Percentiles rank a stretch among this genome's conserved stretches.
Evolutionary conservation across 1,140 invertebrate species (phyloP).

Genomic region (Aphaenogaster rudis): DNA sequence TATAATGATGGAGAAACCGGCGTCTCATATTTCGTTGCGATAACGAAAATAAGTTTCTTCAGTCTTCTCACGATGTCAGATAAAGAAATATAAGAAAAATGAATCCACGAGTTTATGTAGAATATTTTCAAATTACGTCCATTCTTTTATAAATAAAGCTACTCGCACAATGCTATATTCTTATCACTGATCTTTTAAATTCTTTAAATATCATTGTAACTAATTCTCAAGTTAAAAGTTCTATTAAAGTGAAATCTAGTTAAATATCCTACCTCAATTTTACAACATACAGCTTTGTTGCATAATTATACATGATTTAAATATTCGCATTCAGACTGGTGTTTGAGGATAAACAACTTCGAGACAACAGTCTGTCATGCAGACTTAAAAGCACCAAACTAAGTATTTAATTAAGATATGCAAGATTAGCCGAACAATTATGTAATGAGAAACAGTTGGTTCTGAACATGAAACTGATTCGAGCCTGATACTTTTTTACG

Average conservation of each 20-base stretch:
- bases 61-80: background rate
- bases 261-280: conserved; percentile 17
- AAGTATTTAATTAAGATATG: background rate
- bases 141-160: background rate
- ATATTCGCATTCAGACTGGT: background rate
- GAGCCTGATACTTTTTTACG: background rate
- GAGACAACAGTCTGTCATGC: background rate
- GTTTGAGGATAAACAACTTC: conserved; percentile 16
- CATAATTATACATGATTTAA: background rate
- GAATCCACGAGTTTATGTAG: background rate
- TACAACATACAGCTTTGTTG: background rate
- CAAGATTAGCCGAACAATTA: background rate
- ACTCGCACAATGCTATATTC: background rate
- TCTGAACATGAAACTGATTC: background rate
- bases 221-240: background rate
- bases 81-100: conserved; percentile 3
- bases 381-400: background rate
- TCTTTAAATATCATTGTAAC: background rate
- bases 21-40: conserved; percentile 3
- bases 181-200: background rate
- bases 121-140: conserved; percentile 10
- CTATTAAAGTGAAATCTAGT: background rate
- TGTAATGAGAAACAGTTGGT: background rate
- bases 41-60: conserved; percentile 1
- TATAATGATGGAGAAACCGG: background rate